These are phyloP conservation scores for Menidia beryllina DNA, from an alignment of 2,113 vertebrate species.

Conservation along the genomic window DNA sequence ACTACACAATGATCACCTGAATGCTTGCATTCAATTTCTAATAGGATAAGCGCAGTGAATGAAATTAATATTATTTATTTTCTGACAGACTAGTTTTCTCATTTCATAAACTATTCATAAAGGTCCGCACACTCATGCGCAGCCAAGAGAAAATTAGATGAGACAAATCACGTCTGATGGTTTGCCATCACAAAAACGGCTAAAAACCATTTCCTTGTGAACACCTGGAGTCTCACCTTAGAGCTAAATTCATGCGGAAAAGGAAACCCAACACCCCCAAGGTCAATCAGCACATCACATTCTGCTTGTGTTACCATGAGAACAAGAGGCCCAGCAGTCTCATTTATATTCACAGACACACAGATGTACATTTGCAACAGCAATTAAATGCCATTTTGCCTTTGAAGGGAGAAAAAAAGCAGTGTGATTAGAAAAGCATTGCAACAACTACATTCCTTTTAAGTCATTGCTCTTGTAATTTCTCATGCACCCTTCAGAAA, in stretches of 20 bases:
- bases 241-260: slow-evolving; percentile 35
- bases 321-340: slow-evolving; percentile 72
- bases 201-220: slow-evolving; percentile 2
- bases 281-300: slow-evolving; percentile 76
- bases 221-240: slow-evolving; percentile 47
- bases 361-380: slow-evolving; percentile 74
- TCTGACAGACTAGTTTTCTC: slow-evolving; percentile 53
- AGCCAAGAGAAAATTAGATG: slow-evolving; percentile 27
- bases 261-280: slow-evolving; percentile 65
- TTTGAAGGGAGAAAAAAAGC: slow-evolving; percentile 47
- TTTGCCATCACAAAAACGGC: slow-evolving; percentile 2
- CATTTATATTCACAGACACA: slow-evolving; percentile 79
- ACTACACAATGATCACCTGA: slow-evolving; percentile 64
- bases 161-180: slow-evolving; percentile 11
- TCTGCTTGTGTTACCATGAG: slow-evolving; percentile 79
- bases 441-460: slow-evolving; percentile 34
- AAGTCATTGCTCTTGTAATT: slow-evolving; percentile 46
- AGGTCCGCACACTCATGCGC: slow-evolving; percentile 23
- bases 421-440: slow-evolving; percentile 40
- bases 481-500: slow-evolving; percentile 39
- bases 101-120: slow-evolving; percentile 38
- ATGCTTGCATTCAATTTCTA: slow-evolving; percentile 57
- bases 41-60: slow-evolving; percentile 58
- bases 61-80: slow-evolving; percentile 55
- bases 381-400: slow-evolving; percentile 75